Evolutionary conservation across 2,113 vertebrate species (phyloP), one percentile per base, ranked within the genome.

Genomic region (Rhizomys pruinosus): DNA sequence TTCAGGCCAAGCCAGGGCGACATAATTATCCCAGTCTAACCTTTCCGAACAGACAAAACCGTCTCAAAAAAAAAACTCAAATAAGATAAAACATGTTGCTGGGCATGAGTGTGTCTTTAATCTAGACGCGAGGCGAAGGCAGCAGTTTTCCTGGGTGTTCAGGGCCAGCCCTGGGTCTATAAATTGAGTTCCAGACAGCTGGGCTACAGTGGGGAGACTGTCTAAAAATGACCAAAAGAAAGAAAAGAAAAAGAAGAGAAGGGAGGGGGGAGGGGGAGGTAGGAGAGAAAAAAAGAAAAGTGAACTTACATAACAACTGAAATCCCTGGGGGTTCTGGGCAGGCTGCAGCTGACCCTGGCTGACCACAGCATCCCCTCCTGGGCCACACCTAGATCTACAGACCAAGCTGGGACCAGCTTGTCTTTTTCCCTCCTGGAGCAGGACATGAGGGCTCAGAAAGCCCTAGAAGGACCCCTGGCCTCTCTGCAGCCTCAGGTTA

Each of bases 271-370:
- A n/a, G n/a, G n/a, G n/a, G n/a, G n/a, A n/a, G n/a, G n/a, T n/a
- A n/a, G n/a, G n/a, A n/a, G n/a, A n/a, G n/a, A n/a, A n/a, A n/a
- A n/a, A n/a, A n/a, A n/a, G n/a, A n/a, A n/a, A n/a, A n/a, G n/a
- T n/a, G 17, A 47, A 9, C 64, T 81, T 39, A 22, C n/a, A 11
- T 63, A 8, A 7, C n/a, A 29, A 17, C 11, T 29, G 47, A 52
- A 27, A 57, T 1, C 12, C 2, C n/a, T 7, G 9, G 0, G 0
- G 47, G 47, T 52, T 6, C 59, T 61, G 34, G 32, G 0, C 0
- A 0, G 17, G 61, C 34, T n/a, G n/a, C n/a, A 29, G 12, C 0
- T 1, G 7, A 59, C 37, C n/a, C 25, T 68, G 55, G 72, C 22
- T 66, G 34, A 22, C 29, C 25, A 63, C 17, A 23, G 82, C 3